Base-by-base conservation (phyloP, 1,140 invertebrate species). In the Drosophila varians region DNA sequence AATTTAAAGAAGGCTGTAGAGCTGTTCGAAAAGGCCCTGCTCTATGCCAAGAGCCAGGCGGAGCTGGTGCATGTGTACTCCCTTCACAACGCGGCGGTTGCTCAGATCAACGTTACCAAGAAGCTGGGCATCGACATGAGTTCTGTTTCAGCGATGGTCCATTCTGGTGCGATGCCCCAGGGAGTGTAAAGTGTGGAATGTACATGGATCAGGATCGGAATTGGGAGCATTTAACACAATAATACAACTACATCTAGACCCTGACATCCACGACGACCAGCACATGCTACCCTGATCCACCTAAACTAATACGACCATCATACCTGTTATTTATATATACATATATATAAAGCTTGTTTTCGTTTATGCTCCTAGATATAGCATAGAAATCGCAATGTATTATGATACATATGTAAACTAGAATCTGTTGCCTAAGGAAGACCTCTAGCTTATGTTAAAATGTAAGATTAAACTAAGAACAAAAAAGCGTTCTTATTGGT, bases 21-120 rank as follows among this genome's bases (percentile, higher is more conserved):
- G 66, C 92, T 97, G 14, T 98, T 98, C 89, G 95, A 98, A 73
- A 97, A 96, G 91, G 97, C 97, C n/a, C 94, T 99, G 60, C 93
- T 93, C 45, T 92, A 98, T 51, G 95, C 96, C 19, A 96, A 96
- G 83, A 97, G 96, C 14, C 94, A 96, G 90, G 92, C 94, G 61
- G 97, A 99, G 92, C 94, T 98, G 92, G 94, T 95, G 19, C 97
- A 99, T 91, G 93, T 98, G 74, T 97, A 95, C 90, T 95, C 96
- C 1, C 91, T 98, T 60, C 94, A 94, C 90, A 95, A 98, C 92
- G 97, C 97, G 40, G 97, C 97, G 4, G 93, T 95, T 71, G 95
- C 97, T 19, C 98, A 99, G 91, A 91, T 95, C 28, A 96, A 94
- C 90, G 95, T 98, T 14, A 95, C 95, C 5, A 93, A 95, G 70